phyloP scores from a whole-genome alignment of 2,888 invertebrate genomes.

The Agrotis exclamationis region DNA sequence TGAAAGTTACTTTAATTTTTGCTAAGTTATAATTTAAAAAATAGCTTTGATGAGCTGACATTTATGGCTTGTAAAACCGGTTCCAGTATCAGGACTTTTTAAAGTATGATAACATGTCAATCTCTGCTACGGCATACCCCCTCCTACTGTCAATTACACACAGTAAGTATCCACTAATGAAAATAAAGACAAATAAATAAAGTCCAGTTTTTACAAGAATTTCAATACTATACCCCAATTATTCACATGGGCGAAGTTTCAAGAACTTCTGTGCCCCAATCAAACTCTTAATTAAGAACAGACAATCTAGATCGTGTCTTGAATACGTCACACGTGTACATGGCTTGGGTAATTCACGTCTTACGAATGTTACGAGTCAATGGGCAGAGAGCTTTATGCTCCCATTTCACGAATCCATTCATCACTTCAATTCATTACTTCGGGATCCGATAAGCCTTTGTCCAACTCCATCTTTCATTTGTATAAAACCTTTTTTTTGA shows the following conservation, averaged over 20 bases:
- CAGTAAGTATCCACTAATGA: not conserved
- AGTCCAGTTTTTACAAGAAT: not conserved
- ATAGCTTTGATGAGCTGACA: too few relatives aligned
- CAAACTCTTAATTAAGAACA: slow-evolving; percentile 32
- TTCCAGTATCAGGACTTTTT: too few relatives aligned
- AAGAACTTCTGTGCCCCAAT: slow-evolving; percentile 13
- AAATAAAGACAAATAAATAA: not conserved
- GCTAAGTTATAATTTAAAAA: not conserved
- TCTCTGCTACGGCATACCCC: too few relatives aligned
- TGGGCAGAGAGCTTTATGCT: slow-evolving; percentile 27
- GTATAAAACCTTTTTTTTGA: slow-evolving; percentile 42
- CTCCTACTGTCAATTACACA: too few relatives aligned
- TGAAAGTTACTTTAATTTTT: not conserved
- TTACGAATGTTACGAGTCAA: slow-evolving; percentile 29
- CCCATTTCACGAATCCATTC: slow-evolving; percentile 29
- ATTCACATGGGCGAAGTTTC: not conserved
- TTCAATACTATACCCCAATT: not conserved
- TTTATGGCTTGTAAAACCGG: too few relatives aligned
- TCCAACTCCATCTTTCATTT: slow-evolving; percentile 38
- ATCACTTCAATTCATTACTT: slow-evolving; percentile 40
- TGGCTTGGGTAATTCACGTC: slow-evolving; percentile 12
- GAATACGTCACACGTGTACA: slow-evolving; percentile 10
- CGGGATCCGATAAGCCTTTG: slow-evolving; percentile 37
- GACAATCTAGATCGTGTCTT: not conserved
- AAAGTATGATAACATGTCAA: too few relatives aligned